These are phyloP conservation scores for Gasterosteus nipponicus DNA, from an alignment of 2,113 vertebrate genomes.

Conservation along the genomic window DNA sequence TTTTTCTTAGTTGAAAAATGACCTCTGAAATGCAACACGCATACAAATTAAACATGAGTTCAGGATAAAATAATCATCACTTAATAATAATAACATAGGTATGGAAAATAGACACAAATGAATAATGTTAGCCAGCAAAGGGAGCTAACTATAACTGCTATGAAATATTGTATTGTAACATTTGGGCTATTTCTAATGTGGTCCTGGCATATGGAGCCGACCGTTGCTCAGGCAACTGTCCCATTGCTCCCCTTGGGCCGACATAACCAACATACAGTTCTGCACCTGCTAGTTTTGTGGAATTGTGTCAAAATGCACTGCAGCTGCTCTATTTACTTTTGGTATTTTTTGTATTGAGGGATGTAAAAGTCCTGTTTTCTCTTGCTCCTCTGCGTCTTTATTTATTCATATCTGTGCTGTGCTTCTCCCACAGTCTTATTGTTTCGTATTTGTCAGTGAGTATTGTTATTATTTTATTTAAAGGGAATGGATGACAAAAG, in stretches of 20 bases:
- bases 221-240: constrained; percentile 44
- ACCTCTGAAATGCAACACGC: background rate
- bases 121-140: constrained; percentile 3
- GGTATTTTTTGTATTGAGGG: constrained; percentile 13
- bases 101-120: background rate
- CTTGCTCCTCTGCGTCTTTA: constrained; percentile 11
- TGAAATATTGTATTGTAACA: background rate
- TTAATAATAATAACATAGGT: background rate
- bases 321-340: constrained; percentile 23
- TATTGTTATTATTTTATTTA: background rate
- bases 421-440: background rate
- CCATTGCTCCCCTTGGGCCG: constrained; percentile 28
- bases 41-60: background rate
- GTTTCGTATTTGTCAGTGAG: constrained; percentile 11
- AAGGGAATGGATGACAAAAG: background rate
- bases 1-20: background rate
- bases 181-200: constrained; percentile 13
- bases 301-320: constrained; percentile 5
- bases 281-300: constrained; percentile 53
- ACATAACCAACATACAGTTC: constrained; percentile 26
- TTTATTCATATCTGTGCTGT: background rate
- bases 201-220: constrained; percentile 19
- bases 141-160: constrained; percentile 9
- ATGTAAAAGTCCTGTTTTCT: background rate
- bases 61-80: constrained; percentile 1